phyloP scores from a whole-genome alignment of 1,140 invertebrate genomes.

The Drosophila sucinea region DNA sequence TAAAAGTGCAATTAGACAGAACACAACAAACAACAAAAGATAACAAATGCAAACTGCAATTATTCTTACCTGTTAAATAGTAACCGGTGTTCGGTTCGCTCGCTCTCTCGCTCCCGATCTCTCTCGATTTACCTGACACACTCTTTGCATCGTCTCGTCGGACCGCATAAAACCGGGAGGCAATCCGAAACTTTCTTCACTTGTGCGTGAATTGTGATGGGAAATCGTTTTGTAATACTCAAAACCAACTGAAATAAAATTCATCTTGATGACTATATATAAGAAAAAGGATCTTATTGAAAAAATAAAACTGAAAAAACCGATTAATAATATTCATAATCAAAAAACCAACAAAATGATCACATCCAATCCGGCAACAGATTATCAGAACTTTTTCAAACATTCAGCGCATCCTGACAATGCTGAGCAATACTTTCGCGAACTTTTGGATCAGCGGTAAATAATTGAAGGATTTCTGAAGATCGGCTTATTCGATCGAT shows the following conservation, averaged over 20 bases:
- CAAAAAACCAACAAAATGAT: constrained; percentile 60
- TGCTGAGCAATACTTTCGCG: constrained; percentile 76
- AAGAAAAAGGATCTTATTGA: neutral
- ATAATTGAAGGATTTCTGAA: neutral
- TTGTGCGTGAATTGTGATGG: constrained; percentile 53
- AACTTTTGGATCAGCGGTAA: constrained; percentile 68
- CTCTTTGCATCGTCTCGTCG: constrained; percentile 15
- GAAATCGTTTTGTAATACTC: constrained; percentile 27
- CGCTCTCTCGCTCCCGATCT: constrained; percentile 17
- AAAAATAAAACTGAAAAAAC: constrained; percentile 12
- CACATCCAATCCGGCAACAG: constrained; percentile 61
- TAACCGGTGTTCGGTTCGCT: neutral
- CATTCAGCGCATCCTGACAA: constrained; percentile 72
- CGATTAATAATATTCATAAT: neutral
- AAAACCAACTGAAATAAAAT: constrained; percentile 6
- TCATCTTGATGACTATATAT: neutral
- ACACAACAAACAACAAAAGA: neutral
- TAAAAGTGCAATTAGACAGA: constrained; percentile 35
- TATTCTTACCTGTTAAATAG: constrained; percentile 26
- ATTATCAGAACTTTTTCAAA: constrained; percentile 76
- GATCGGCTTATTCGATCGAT: no score
- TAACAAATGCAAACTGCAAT: constrained; percentile 39
- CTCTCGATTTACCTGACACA: neutral
- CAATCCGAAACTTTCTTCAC: constrained; percentile 58
- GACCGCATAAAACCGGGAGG: constrained; percentile 50